Percentiles rank a stretch among this genome's conserved stretches.
Evolutionary conservation across 2,113 vertebrate genomes (phyloP).

Genomic region (Python bivittatus): DNA sequence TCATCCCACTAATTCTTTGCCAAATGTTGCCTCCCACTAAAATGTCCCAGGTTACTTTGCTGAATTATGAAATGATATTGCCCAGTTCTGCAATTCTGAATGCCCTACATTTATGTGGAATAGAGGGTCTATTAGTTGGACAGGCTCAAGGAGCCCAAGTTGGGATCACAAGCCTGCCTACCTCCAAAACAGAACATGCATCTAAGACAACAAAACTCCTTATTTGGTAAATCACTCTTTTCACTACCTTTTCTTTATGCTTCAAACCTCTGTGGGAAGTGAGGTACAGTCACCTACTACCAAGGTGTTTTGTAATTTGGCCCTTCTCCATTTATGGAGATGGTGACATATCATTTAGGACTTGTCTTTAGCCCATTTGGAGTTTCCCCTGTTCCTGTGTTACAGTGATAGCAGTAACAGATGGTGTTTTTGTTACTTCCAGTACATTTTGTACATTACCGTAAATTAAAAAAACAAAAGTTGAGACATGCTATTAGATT

Average conservation of each 20-base stretch:
- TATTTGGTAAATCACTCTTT: neutral
- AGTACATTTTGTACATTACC: rapidly evolving
- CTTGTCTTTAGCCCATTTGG: neutral
- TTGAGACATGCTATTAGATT: rapidly evolving
- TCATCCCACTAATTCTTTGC: no score
- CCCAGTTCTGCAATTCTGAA: neutral
- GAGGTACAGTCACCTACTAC: neutral
- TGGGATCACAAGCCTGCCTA: neutral
- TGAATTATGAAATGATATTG: neutral
- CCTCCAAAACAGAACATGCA: neutral
- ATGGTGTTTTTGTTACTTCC: neutral
- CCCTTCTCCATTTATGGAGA: neutral
- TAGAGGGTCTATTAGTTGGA: neutral
- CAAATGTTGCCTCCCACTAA: neutral
- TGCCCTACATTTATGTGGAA: neutral
- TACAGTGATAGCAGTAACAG: neutral
- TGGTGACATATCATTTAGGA: neutral
- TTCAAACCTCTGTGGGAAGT: neutral
- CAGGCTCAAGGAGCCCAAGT: neutral
- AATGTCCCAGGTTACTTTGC: neutral
- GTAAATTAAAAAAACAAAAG: neutral
- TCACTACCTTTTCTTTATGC: neutral
- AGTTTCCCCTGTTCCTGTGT: neutral
- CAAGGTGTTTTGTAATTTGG: neutral
- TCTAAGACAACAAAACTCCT: neutral